A percentile compares a stretch with the other conserved stretches of the same genome.
Conservation (phyloP, 2,797 vertebrate species). For the Acipenser oxyrinchus region DNA sequence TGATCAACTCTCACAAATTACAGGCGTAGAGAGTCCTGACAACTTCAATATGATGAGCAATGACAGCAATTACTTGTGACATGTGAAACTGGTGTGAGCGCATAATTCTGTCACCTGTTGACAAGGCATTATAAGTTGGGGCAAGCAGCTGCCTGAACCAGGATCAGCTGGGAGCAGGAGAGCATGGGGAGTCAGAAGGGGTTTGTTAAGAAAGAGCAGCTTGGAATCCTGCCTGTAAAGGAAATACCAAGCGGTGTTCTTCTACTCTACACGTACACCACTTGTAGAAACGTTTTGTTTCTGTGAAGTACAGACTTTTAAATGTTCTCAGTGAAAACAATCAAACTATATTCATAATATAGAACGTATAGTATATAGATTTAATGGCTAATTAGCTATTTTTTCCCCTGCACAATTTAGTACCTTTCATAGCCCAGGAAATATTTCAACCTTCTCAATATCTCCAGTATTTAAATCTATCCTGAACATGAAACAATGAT, state of each 20-base stretch:
- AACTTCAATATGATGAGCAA: constrained; percentile 58
- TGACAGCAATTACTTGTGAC: constrained; percentile 69
- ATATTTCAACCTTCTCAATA: no score
- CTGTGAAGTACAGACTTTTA: no score
- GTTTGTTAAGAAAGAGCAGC: not conserved
- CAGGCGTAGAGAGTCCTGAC: constrained; percentile 50
- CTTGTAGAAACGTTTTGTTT: no score
- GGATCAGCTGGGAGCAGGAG: constrained; percentile 38
- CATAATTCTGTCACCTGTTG: constrained; percentile 55
- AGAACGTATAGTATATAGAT: no score
- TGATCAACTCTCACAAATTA: constrained; percentile 71
- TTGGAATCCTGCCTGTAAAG: not conserved
- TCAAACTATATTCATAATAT: no score
- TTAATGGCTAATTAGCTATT: no score
- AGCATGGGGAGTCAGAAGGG: constrained; percentile 16
- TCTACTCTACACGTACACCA: not conserved
- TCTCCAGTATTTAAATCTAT: no score
- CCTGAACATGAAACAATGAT: no score
- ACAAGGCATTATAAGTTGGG: constrained; percentile 46
- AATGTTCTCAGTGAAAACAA: no score
- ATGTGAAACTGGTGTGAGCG: constrained; percentile 58
- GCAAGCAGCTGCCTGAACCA: constrained; percentile 41
- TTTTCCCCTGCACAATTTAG: no score
- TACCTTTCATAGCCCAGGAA: no score
- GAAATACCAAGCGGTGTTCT: constrained; percentile 2